Conservation (phyloP, 2,113 vertebrate genomes). For the Spermophilus dauricus region DNA sequence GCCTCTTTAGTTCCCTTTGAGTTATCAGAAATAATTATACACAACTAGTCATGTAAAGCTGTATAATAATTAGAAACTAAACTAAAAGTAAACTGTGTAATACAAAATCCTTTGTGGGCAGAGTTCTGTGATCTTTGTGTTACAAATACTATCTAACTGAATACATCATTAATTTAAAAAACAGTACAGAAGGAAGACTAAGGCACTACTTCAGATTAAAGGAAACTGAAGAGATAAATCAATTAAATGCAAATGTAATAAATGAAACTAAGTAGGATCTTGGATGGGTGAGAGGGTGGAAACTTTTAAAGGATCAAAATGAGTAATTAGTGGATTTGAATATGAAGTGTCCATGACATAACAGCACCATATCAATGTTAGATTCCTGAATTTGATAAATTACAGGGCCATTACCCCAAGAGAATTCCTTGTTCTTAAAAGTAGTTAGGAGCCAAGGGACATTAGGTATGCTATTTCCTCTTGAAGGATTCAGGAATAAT, state of each 20-base stretch:
- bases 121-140: background rate
- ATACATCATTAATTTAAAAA: background rate
- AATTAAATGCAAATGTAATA: background rate
- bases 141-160: conserved; percentile 20
- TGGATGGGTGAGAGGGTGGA: background rate
- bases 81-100: background rate
- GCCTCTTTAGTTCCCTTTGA: background rate
- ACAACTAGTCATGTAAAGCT: background rate
- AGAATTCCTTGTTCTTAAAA: conserved; percentile 17
- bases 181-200: background rate
- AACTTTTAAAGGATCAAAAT: background rate
- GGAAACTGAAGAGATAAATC: background rate
- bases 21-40: conserved; percentile 14
- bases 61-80: background rate
- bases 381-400: background rate
- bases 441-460: background rate
- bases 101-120: background rate
- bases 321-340: background rate
- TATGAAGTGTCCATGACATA: background rate
- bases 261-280: background rate
- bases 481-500: conserved; percentile 16
- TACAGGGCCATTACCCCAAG: background rate
- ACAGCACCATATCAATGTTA: background rate
- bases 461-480: background rate
- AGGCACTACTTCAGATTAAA: background rate